Evolutionary conservation across 2,888 invertebrate genomes (phyloP).

Genomic region (Merodon equestris): DNA sequence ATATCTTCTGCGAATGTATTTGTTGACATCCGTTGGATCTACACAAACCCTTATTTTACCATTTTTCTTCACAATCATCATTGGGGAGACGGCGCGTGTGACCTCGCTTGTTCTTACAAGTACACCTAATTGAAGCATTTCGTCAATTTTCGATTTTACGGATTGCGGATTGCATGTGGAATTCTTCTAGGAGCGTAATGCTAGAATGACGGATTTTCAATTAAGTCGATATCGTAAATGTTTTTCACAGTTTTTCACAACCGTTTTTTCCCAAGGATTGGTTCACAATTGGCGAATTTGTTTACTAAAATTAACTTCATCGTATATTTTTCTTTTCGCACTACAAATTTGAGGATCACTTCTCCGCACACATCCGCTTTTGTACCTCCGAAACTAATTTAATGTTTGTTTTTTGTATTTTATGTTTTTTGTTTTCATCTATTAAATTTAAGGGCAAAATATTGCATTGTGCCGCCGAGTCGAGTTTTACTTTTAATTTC

Average conservation of each 20-base stretch:
- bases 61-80: constrained; percentile 54
- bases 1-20: constrained; percentile 50
- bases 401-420: constrained; percentile 1
- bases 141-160: constrained; percentile 29
- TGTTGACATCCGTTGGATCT: constrained; percentile 49
- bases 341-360: constrained; percentile 12
- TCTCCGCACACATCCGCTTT: constrained; percentile 8
- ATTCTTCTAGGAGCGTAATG: constrained; percentile 55
- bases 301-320: constrained; percentile 3
- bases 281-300: constrained; percentile 3
- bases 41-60: constrained; percentile 50
- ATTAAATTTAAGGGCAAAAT: constrained; percentile 4
- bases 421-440: not conserved
- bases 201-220: constrained; percentile 54
- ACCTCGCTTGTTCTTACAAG: constrained; percentile 36
- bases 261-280: constrained; percentile 5
- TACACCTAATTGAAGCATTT: constrained; percentile 47
- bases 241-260: constrained; percentile 9
- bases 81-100: constrained; percentile 49
- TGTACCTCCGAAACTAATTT: constrained; percentile 1
- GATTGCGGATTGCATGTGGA: constrained; percentile 48
- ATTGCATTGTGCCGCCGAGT: constrained; percentile 27
- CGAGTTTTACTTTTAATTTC: constrained; percentile 21
- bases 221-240: constrained; percentile 13
- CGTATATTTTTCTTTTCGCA: constrained; percentile 4